Evolutionary conservation across 1,140 invertebrate species (phyloP), one percentile per base, ranked within the genome.

Genomic region (Episyrphus balteatus): DNA sequence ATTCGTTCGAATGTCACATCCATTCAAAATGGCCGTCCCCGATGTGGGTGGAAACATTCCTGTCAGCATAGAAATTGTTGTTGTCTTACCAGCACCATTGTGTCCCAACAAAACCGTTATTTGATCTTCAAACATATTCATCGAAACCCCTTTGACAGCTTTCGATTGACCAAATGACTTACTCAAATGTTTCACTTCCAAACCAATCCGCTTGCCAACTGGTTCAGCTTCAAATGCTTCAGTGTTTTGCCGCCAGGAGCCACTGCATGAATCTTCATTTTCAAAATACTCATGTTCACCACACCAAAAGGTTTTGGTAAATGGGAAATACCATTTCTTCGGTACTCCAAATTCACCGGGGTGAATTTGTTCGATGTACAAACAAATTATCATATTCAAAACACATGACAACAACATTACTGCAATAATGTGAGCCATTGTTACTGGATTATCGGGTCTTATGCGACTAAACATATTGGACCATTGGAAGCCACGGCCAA

Each of bases 81-180:
- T 79, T 1, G 76, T 78, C 65, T 79, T 79, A 33, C 72, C 72
- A 44, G 72, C 52, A 19, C 71, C 72, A 52, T 82, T 83, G 51
- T 77, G 81, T 2, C 89, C 90, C n/a, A 93, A 70, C 30, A 94
- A 67, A 17, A 86, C 75, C 2, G 78, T 81, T 21, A 83, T 80
- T 63, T 82, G 75, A 49, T 77, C 70, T 50, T 77, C 67, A 53
- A 77, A 80, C 57, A 92, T 83, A 50, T 88, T 81, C 34, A 92
- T 59, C 51, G 62, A 79, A 44, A 84, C 62, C 50, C 81, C 74
- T 52, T 84, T 77, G 0, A 94, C 81, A 12, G 83, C 90, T 9
- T 55, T 61, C 3, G 59, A 60, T 3, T 58, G 55, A 9, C 62
- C 68, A 51, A 68, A 79, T 2, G 57, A 50, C 67, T 79, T 80